phyloP scores from a whole-genome alignment of 92 coral and sea anemone species.

The Palythoa caribaeorum region DNA sequence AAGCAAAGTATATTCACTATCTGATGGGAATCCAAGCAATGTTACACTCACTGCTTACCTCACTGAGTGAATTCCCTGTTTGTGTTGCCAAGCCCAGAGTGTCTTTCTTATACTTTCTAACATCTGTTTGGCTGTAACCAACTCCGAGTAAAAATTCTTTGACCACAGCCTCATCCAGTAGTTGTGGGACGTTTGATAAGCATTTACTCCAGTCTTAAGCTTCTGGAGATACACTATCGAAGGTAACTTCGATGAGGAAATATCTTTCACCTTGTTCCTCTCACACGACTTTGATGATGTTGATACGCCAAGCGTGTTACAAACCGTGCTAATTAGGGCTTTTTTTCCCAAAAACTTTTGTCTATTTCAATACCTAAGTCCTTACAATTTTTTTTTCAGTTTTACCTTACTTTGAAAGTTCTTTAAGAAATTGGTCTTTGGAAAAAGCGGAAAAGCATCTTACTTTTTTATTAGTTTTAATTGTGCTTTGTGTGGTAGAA shows the following conservation, averaged over 20 bases:
- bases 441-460: too few relatives aligned
- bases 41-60: slow-evolving; percentile 46
- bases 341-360: slow-evolving; percentile 56
- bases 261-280: slow-evolving; percentile 34
- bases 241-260: slow-evolving; percentile 39
- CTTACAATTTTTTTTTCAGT: slow-evolving; percentile 52
- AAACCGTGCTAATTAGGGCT: slow-evolving; percentile 44
- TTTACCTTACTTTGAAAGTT: too few relatives aligned
- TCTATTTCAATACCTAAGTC: slow-evolving; percentile 37
- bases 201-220: slow-evolving; percentile 50
- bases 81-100: slow-evolving; percentile 62
- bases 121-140: slow-evolving; percentile 49
- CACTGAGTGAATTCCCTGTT: slow-evolving; percentile 52
- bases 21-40: too few relatives aligned
- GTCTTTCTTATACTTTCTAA: slow-evolving; percentile 34
- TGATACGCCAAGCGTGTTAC: slow-evolving; percentile 45
- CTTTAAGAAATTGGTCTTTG: too few relatives aligned
- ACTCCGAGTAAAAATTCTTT: slow-evolving; percentile 55
- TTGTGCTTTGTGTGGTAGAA: too few relatives aligned
- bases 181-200: slow-evolving; percentile 24
- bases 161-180: slow-evolving; percentile 39
- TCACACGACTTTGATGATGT: slow-evolving; percentile 31
- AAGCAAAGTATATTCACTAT: too few relatives aligned
- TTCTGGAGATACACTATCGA: slow-evolving; percentile 47
- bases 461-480: too few relatives aligned